Percentiles rank a stretch among this genome's conserved stretches.
Conservation (phyloP, 1,140 invertebrate genomes). For the Caenorhabditis tropicalis region DNA sequence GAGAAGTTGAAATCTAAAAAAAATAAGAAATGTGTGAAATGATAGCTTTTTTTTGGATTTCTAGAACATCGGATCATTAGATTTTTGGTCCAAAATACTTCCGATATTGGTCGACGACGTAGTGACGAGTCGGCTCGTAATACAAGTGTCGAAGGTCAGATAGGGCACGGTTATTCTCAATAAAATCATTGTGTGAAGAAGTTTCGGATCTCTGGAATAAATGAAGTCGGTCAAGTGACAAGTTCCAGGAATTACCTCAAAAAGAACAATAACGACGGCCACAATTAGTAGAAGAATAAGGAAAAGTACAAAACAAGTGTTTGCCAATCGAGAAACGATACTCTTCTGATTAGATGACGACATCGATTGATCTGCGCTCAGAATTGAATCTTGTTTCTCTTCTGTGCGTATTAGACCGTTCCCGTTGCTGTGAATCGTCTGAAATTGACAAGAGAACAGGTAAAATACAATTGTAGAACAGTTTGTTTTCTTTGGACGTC, state of each 20-base stretch:
- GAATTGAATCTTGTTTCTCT: conserved; percentile 1
- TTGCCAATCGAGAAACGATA: conserved; percentile 34
- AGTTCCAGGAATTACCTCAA: conserved; percentile 47
- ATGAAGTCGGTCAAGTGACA: too few relatives aligned
- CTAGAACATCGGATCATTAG: not conserved
- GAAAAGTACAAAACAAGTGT: conserved; percentile 44
- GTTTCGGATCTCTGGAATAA: conserved; percentile 36
- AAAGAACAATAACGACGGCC: conserved; percentile 50
- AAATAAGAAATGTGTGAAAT: not conserved
- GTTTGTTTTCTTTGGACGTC: too few relatives aligned
- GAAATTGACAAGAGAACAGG: too few relatives aligned
- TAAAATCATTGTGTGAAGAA: conserved; percentile 30
- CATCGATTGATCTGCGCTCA: not conserved
- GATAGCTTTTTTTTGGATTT: not conserved
- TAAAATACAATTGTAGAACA: too few relatives aligned
- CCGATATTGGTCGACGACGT: conserved; percentile 42
- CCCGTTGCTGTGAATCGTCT: conserved; percentile 1
- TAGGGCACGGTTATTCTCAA: conserved; percentile 34
- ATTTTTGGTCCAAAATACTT: conserved; percentile 26
- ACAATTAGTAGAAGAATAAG: conserved; percentile 41
- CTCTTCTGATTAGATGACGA: not conserved
- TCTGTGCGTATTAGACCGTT: conserved; percentile 32
- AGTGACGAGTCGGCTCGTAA: conserved; percentile 54
- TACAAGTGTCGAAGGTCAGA: conserved; percentile 41
- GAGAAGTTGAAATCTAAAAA: conserved; percentile 13